Conservation (phyloP, 2,113 vertebrate species). For the Dolichotis patagonum region DNA sequence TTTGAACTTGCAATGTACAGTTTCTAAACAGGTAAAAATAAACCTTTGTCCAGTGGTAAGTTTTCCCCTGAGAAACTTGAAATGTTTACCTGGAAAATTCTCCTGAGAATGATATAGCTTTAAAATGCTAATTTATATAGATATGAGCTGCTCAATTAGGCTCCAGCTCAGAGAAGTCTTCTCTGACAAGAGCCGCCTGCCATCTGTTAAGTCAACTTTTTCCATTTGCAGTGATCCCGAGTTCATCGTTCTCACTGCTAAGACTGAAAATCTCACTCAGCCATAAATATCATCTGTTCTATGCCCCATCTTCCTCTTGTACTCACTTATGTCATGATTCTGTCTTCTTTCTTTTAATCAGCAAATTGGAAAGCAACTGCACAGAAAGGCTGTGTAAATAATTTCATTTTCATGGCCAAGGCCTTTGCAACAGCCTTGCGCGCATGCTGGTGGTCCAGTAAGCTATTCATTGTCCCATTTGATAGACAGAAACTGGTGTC, state of each 20-base stretch:
- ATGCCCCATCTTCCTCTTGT: not conserved
- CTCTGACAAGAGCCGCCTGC: conserved; percentile 81
- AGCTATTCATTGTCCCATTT: not conserved
- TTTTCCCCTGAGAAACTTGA: conserved; percentile 65
- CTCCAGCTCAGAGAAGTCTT: conserved; percentile 79
- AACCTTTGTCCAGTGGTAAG: conserved; percentile 59
- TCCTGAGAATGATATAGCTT: conserved; percentile 75
- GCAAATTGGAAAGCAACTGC: conserved; percentile 50
- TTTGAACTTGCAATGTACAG: conserved; percentile 47
- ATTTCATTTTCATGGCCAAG: not conserved
- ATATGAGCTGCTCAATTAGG: conserved; percentile 83
- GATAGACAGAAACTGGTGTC: not conserved
- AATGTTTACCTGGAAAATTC: conserved; percentile 71
- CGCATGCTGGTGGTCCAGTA: not conserved
- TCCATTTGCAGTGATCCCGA: conserved; percentile 82
- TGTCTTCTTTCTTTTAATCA: conserved; percentile 78
- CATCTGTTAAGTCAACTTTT: conserved; percentile 87
- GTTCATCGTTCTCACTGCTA: conserved; percentile 72
- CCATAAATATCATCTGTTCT: conserved; percentile 82
- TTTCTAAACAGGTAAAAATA: conserved; percentile 51
- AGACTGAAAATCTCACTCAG: conserved; percentile 76
- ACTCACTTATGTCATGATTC: conserved; percentile 65
- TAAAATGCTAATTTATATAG: conserved; percentile 87
- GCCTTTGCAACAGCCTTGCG: not conserved
- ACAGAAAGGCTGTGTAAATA: conserved; percentile 8